Conservation (phyloP, 2,113 vertebrate species). For the Oreochromis tanganicae region DNA sequence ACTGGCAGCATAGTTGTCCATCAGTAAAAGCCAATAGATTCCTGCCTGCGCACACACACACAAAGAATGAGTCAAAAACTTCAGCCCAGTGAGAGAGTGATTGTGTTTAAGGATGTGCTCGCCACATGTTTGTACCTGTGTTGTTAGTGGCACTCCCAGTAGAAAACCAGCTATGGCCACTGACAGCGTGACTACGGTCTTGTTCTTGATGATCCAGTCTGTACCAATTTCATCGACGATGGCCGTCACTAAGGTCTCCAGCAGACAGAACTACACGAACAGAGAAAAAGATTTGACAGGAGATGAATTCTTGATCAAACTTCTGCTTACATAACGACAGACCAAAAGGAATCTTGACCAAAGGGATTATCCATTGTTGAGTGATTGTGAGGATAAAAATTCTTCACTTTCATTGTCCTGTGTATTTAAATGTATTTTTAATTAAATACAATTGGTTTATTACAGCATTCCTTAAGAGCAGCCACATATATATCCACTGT, state of each 20-base stretch:
- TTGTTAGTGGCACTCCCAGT: slow-evolving; percentile 89
- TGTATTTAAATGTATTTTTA: neutral
- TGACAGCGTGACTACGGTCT: slow-evolving; percentile 84
- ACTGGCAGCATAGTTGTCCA: slow-evolving; percentile 98
- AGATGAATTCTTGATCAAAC: neutral
- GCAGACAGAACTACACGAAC: slow-evolving; percentile 83
- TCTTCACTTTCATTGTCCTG: neutral
- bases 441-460: neutral
- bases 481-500: neutral
- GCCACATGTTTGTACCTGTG: slow-evolving; percentile 69
- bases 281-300: fast-evolving
- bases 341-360: neutral
- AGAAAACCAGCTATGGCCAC: slow-evolving; percentile 88
- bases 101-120: neutral
- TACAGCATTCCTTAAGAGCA: neutral
- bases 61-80: neutral
- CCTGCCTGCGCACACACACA: slow-evolving; percentile 78
- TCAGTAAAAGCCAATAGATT: slow-evolving; percentile 95
- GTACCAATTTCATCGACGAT: slow-evolving; percentile 94
- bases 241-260: slow-evolving; percentile 94
- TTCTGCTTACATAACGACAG: neutral
- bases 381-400: fast-evolving
- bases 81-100: too few species aligned
- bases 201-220: slow-evolving; percentile 92
- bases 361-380: neutral